Percentiles rank a stretch among this genome's conserved stretches.
Evolutionary conservation across 2,888 invertebrate genomes (phyloP).

Genomic region (Cephus spinipes): DNA sequence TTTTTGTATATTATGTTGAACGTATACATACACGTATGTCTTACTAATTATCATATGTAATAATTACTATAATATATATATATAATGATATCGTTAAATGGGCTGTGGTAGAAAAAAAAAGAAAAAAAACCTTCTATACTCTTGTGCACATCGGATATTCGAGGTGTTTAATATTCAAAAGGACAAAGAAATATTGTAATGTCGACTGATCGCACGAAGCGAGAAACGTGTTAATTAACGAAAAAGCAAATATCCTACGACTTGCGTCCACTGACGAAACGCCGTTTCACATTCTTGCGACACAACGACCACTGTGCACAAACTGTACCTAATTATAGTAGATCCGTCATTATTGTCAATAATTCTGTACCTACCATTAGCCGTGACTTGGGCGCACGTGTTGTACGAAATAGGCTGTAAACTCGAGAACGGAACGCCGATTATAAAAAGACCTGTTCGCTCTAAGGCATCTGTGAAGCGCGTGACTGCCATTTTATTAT

Average conservation of each 20-base stretch:
- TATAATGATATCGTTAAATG: slow-evolving; percentile 59
- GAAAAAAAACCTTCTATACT: slow-evolving; percentile 54
- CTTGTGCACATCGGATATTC: slow-evolving; percentile 28
- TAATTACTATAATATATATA: slow-evolving; percentile 28
- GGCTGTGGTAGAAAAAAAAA: slow-evolving; percentile 59
- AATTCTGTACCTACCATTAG: slow-evolving; percentile 50
- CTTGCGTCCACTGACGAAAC: no score
- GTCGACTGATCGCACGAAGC: no score
- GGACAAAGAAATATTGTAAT: no score
- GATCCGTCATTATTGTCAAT: slow-evolving; percentile 59
- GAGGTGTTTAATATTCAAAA: background rate
- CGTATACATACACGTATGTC: slow-evolving; percentile 35
- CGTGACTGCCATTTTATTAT: no score
- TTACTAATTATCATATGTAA: slow-evolving; percentile 32
- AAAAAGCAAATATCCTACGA: no score
- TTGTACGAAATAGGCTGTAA: slow-evolving; percentile 7
- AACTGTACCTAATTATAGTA: slow-evolving; percentile 58
- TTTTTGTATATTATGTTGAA: slow-evolving; percentile 32
- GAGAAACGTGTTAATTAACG: no score
- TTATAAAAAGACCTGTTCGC: slow-evolving; percentile 1
- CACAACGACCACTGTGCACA: slow-evolving; percentile 61
- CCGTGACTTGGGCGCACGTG: no score
- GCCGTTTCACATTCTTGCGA: slow-evolving; percentile 26
- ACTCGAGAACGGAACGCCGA: slow-evolving; percentile 31
- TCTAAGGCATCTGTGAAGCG: no score